A percentile compares a stretch with the other conserved stretches of the same genome.
phyloP scores from a whole-genome alignment of 2,113 vertebrate species.

The Pangasianodon gigas region DNA sequence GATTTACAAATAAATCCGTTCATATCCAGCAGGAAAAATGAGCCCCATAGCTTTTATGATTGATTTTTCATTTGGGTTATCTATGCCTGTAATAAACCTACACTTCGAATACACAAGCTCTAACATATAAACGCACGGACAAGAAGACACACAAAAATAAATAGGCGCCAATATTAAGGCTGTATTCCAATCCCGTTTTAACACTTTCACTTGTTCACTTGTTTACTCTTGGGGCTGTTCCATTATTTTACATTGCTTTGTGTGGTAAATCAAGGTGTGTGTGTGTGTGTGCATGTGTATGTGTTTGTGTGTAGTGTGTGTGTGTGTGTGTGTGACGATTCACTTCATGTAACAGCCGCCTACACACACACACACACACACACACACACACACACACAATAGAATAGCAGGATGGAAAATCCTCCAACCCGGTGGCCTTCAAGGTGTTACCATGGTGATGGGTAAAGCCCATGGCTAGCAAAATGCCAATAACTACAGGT shows the following conservation, averaged over 20 bases:
- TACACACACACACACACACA: background rate
- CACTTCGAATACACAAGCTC: background rate
- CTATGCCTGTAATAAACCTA: background rate
- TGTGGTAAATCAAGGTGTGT: background rate
- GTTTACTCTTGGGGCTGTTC: background rate
- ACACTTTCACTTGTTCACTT: background rate
- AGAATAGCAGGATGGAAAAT: constrained; percentile 28
- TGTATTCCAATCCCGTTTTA: background rate
- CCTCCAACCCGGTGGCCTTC: constrained; percentile 45
- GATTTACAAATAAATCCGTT: background rate
- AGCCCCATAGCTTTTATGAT: no score
- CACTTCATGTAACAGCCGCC: background rate
- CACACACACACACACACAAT: constrained; percentile 9
- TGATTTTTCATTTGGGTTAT: no score
- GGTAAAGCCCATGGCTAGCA: constrained; percentile 44
- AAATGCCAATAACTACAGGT: constrained; percentile 35
- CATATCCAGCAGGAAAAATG: background rate
- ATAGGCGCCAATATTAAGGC: background rate
- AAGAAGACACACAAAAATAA: background rate
- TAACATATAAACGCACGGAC: background rate
- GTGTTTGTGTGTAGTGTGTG: background rate
- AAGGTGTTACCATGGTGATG: constrained; percentile 49
- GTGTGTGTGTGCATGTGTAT: background rate
- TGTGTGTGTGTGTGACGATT: background rate
- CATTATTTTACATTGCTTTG: background rate